phyloP scores from a whole-genome alignment of 2,888 invertebrate genomes.

The Alviniconcha strummeri region DNA sequence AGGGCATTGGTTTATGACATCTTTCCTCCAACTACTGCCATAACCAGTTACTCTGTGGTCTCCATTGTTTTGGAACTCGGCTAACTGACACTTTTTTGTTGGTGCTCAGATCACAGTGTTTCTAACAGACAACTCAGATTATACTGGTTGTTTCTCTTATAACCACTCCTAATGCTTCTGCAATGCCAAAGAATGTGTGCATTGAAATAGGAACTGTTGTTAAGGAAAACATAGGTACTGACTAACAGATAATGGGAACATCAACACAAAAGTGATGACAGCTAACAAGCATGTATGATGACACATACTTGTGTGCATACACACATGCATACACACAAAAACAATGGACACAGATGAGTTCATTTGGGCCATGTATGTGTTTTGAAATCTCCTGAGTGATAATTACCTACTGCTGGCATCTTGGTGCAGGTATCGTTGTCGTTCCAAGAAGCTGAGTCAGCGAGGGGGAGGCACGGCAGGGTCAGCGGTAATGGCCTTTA shows the following conservation, averaged over 20 bases:
- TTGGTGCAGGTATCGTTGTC: slow-evolving; percentile 52
- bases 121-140: no score
- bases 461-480: slow-evolving; percentile 21
- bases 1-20: neutral
- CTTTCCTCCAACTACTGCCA: neutral
- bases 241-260: no score
- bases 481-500: slow-evolving; percentile 35
- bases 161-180: no score
- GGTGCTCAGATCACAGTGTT: neutral
- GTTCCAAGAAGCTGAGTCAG: slow-evolving; percentile 49
- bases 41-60: no score
- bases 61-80: no score
- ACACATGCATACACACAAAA: neutral
- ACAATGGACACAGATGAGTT: no score
- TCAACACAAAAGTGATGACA: no score
- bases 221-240: no score
- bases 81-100: neutral
- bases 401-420: no score
- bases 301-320: neutral
- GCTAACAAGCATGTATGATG: neutral
- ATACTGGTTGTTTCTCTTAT: no score
- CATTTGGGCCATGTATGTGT: no score
- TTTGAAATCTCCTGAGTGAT: no score
- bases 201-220: neutral
- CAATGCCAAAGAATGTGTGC: neutral